Evolutionary conservation across 2,113 vertebrate species (phyloP), one percentile per base, ranked within the genome.

Genomic region (Stegostoma tigrinum): DNA sequence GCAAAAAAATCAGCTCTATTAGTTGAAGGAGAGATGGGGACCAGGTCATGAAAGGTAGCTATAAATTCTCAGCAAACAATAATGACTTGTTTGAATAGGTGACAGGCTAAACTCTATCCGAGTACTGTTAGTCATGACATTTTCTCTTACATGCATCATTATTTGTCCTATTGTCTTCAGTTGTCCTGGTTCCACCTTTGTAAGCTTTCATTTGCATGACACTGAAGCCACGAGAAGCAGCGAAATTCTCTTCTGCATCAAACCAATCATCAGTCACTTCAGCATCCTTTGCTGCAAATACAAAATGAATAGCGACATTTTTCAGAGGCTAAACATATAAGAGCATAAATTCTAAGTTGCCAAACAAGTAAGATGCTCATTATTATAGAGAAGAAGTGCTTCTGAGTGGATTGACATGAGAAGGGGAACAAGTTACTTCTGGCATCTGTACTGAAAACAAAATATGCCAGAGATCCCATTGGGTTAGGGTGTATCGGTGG

Each of bases 181-280:
- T 21, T 48, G 94, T 52, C 27, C 30, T 27, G 66, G 27, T 42
- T 70, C 45, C 68, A 24, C 3, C 12, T 45, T 70, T 52, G 19
- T 75, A 75, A 30, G 48, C 21, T 14, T 75, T 52, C 12, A 27
- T 24, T 95, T 72, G 42, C 45, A 34, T 52, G 27, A 24, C 2
- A 2, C 15, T 30, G 68, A 45, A 61, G 45, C 24, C 15, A 95
- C 42, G 10, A 72, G 67, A 72, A 68, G 94, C 42, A 72, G 42
- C 52, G 42, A 95, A 70, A 72, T 72, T 52, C 68, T 95, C 94
- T 95, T 95, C 38, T 27, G 94, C 94, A 95, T 95, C 94, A 70
- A 95, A 95, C 94, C 94, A 95, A 17, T 95, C 94, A 72, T 72
- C 94, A 70, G 94, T 95, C 27, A 95, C 45, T 75, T 95, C 94